Conservation (phyloP, 2,888 invertebrate genomes). For the Lepidocyrtoides sp. region DNA sequence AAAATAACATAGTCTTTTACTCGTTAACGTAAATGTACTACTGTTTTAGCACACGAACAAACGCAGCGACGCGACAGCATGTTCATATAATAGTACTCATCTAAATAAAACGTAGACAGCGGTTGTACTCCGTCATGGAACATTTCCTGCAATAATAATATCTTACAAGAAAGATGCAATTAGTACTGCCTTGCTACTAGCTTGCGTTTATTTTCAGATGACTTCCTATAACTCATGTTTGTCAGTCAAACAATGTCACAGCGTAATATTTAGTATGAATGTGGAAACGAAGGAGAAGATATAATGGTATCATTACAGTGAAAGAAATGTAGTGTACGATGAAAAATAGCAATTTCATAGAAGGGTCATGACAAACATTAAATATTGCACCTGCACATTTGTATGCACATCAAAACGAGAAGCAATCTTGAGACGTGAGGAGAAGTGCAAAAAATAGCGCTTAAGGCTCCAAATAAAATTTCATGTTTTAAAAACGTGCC, state of each 20-base stretch:
- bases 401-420: not conserved
- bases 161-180: not conserved
- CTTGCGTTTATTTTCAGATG: not conserved
- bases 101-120: no score
- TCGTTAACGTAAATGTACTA: no score
- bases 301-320: not conserved
- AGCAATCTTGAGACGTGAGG: slow-evolving; percentile 2
- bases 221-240: not conserved
- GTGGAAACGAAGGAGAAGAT: not conserved
- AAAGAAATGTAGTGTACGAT: not conserved
- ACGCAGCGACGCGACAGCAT: no score
- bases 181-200: not conserved
- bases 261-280: not conserved
- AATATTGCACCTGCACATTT: slow-evolving; percentile 29
- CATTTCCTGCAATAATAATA: not conserved
- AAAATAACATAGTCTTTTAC: no score
- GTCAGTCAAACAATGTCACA: not conserved
- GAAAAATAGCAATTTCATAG: not conserved
- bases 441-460: not conserved
- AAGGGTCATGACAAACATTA: not conserved
- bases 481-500: slow-evolving; percentile 5
- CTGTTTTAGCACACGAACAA: no score
- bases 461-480: not conserved
- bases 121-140: not conserved
- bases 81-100: no score